Evolutionary conservation across 2,797 vertebrate species (phyloP).

Genomic region (Spheniscus humboldti): DNA sequence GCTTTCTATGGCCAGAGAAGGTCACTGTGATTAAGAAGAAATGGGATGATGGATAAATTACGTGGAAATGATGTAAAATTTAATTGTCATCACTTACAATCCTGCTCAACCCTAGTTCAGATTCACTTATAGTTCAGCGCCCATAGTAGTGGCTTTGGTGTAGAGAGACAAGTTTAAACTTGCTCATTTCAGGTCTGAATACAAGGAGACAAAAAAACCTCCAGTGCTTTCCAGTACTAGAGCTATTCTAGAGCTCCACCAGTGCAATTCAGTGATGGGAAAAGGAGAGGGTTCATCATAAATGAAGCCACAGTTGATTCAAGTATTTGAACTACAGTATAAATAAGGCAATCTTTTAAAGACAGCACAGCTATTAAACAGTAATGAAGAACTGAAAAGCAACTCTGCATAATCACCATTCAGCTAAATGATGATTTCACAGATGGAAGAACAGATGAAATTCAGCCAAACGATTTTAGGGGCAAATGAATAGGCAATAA

Average conservation of each 20-base stretch:
- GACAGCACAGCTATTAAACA: constrained; percentile 64
- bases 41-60: not conserved
- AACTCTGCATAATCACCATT: constrained; percentile 63
- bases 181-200: not conserved
- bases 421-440: constrained; percentile 73
- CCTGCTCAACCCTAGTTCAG: not conserved
- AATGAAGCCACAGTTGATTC: not conserved
- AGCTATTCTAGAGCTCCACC: not conserved
- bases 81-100: not conserved
- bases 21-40: not conserved
- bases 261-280: not conserved
- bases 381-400: constrained; percentile 67
- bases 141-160: not conserved
- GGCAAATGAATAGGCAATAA: constrained; percentile 67
- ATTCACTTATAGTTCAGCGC: not conserved
- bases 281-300: not conserved
- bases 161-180: not conserved
- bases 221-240: not conserved
- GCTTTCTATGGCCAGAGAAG: not conserved
- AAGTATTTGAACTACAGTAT: constrained; percentile 21
- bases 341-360: constrained; percentile 51
- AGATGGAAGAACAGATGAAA: constrained; percentile 74
- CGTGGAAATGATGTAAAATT: not conserved
- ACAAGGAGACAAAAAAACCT: not conserved
- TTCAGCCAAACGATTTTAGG: constrained; percentile 65